Base-by-base conservation (phyloP, 1,140 invertebrate genomes). In the Ips typographus region DNA sequence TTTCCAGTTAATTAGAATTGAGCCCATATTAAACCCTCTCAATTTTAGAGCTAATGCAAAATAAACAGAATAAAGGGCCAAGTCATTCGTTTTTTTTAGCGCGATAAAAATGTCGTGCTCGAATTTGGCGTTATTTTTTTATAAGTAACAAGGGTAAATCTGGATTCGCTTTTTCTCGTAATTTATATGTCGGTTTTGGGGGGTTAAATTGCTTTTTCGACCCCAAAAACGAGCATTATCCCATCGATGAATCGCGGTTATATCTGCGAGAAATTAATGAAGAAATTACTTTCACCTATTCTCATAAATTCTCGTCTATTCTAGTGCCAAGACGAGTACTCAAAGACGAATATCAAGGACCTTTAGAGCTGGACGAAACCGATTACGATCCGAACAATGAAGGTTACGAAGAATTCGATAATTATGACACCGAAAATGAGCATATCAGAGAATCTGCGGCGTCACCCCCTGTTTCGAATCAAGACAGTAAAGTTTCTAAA, bases 311-410 rank as follows among this genome's bases (percentile, higher is more conserved):
- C 22, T 22, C 22, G 22, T 40, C 39, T 55, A 58, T 74, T 65
- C 22, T 67, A 95, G 94, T 95, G 61, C 93, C 92, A 40, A 85
- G 92, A 68, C 89, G 89, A 80, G 92, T 95, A 41, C 80, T 96
- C 4, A 90, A 89, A 72, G 90, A 93, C 71, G 84, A 88, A 72
- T 93, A 90, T 77, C 90, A 92, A 76, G 88, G 88, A 40, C 82
- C 86, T 40, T 79, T 85, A n/a, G 89, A 92, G 78, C 81, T 85
- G 4, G 92, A 94, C 74, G 91, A 94, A 75, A 75, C 81, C 68
- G 82, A 85, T 63, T 71, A 81, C 41, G 79, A 83, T 51, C 77
- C 82, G 5, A 68, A 56, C 57, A 67, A 55, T 8, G 64, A 74
- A 37, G 76, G 77, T 43, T 78, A 80, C 59, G 81, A 82, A 49